A percentile compares a stretch with the other conserved stretches of the same genome.
These are phyloP conservation scores for Nephrotoma flavescens DNA, from an alignment of 2,888 invertebrate genomes.

Conservation along the genomic window DNA sequence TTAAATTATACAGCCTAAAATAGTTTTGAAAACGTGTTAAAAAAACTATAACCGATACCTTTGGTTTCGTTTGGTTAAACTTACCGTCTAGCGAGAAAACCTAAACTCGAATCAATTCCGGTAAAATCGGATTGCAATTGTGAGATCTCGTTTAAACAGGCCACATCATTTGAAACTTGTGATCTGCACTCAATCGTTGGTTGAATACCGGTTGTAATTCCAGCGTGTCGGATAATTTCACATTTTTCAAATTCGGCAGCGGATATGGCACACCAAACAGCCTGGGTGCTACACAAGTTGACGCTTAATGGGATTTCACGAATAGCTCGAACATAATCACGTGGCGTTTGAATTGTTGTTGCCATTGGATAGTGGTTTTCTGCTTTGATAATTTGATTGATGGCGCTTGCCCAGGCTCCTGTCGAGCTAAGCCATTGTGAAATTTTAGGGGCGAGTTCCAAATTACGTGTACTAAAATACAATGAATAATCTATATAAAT, in stretches of 20 bases:
- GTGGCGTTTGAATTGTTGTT: conserved; percentile 10
- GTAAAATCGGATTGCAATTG: conserved; percentile 40
- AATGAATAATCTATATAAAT: neutral
- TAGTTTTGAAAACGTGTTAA: conserved; percentile 7
- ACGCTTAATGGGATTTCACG: conserved; percentile 15
- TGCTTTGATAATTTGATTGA: conserved; percentile 15
- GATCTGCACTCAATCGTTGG: conserved; percentile 39
- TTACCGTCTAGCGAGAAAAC: conserved; percentile 46
- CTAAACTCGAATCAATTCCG: conserved; percentile 45
- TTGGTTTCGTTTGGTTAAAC: conserved; percentile 19
- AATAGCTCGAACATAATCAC: conserved; percentile 10
- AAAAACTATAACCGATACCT: neutral
- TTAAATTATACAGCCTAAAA: conserved; percentile 39
- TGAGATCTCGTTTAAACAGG: conserved; percentile 39
- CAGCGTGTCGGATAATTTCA: conserved; percentile 39
- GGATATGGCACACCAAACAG: conserved; percentile 47
- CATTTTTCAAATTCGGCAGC: conserved; percentile 42
- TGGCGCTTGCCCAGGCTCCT: conserved; percentile 13
- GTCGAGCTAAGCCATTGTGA: conserved; percentile 16
- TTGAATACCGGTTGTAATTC: conserved; percentile 40
- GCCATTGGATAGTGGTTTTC: conserved; percentile 7
- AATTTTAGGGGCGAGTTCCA: conserved; percentile 14
- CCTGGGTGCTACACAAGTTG: conserved; percentile 12
- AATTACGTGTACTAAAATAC: conserved; percentile 14
- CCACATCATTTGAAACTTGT: conserved; percentile 31